phyloP scores from a whole-genome alignment of 2,113 vertebrate genomes.

The Neogobius melanostomus region DNA sequence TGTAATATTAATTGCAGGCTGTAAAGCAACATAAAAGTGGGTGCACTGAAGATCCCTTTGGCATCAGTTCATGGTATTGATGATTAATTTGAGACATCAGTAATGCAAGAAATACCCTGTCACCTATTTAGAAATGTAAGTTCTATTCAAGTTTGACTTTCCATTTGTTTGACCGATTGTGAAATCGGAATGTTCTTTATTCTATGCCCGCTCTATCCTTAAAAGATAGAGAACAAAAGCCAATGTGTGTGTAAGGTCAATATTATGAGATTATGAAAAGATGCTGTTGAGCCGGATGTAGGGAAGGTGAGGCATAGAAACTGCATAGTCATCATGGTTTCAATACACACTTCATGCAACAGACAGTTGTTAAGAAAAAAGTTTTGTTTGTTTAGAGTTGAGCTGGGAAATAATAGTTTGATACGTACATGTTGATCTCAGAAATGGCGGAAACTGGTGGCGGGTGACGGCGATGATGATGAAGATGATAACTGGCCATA shows the following conservation, averaged over 20 bases:
- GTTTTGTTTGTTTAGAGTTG: not conserved
- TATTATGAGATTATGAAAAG: constrained; percentile 1
- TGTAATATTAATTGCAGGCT: no score
- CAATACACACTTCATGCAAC: not conserved
- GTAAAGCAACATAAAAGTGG: no score
- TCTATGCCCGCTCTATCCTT: not conserved
- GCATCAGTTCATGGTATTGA: not conserved
- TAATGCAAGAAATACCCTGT: constrained; percentile 6
- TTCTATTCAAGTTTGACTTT: not conserved
- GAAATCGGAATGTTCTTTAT: constrained; percentile 19
- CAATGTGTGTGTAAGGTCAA: not conserved
- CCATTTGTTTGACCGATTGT: constrained; percentile 13
- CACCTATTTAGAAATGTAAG: constrained; percentile 13
- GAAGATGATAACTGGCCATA: constrained; percentile 93
- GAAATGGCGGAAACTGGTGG: constrained; percentile 80
- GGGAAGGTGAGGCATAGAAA: not conserved
- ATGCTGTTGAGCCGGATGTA: not conserved
- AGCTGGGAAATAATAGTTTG: not conserved
- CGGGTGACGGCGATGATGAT: constrained; percentile 91
- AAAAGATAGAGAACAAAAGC: constrained; percentile 1
- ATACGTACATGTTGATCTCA: constrained; percentile 85
- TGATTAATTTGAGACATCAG: not conserved
- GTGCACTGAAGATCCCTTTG: constrained; percentile 1
- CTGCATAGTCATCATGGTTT: not conserved
- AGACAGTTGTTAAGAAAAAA: no score